Base-by-base conservation (phyloP, 92 coral and sea anemone genomes). In the Porites divaricata region DNA sequence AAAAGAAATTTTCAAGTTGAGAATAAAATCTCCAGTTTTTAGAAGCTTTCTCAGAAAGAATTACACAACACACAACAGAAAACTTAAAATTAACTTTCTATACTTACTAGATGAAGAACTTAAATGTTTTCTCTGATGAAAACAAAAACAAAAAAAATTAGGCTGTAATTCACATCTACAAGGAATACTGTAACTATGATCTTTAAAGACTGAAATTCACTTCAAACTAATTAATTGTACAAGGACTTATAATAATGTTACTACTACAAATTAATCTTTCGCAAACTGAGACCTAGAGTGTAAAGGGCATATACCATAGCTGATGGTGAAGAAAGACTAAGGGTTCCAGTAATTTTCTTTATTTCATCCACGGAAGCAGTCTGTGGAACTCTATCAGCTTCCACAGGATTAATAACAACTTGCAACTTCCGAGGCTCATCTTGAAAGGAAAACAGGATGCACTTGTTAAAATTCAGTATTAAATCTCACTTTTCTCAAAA, bases 351-450 rank as follows among this genome's bases (percentile, higher is more conserved):
- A 35, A 96, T 95, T 89, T 95, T 95, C 88, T 93, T 95, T 81
- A 96, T 94, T 87, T 96, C 99, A 76, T 96, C 99, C 19, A 92
- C 92, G 65, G 95, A 92, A 57, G 98, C 95, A 15, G 98, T 93
- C 11, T 89, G 89, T 12, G 95, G 89, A 48, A 83, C 81, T 62
- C 63, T 91, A 68, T 92, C 95, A 75, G 86, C 89, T 17, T 91
- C 95, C 49, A 93, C 96, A 67, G 99, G 99, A 67, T 90, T 96
- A 52, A 96, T 96, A 49, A 95, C 94, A 52, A 96, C 98, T 79
- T 96, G 98, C 67, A 96, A 86, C 68, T 88, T 88, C 8, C 91
- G 88, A 11, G 99, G 97, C 83, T 96, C 99, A 73, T 95, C 98
- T 62, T 91, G 91, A 89, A 88, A 77, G 65, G 77, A 62, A 63